Evolutionary conservation across 92 coral and sea anemone genomes (phyloP).

Genomic region (Meandrina meandrites): DNA sequence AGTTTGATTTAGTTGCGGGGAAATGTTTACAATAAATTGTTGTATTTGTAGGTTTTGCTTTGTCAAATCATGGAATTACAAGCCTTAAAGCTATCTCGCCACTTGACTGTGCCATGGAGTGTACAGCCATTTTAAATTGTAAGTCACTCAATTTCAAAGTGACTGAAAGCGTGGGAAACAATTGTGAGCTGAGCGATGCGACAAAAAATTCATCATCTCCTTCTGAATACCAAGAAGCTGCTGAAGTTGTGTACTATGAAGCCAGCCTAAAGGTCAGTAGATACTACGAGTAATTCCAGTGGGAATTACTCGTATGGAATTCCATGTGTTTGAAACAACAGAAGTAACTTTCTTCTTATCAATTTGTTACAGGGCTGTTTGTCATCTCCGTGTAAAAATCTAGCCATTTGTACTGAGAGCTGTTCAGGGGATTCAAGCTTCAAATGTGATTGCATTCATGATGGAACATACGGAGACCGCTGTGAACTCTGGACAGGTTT

Average conservation of each 20-base stretch:
- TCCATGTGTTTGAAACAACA: no score
- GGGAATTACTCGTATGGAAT: no score
- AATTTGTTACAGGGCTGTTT: no score
- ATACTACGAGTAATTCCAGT: background rate
- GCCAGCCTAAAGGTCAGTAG: constrained; percentile 1
- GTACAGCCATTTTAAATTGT: background rate
- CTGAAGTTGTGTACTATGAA: background rate
- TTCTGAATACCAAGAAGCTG: background rate
- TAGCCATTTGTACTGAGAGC: no score
- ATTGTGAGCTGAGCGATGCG: constrained; percentile 3
- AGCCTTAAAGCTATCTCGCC: background rate
- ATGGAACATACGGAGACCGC: no score
- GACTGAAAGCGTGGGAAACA: background rate
- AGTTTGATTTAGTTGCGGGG: background rate
- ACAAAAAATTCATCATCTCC: background rate
- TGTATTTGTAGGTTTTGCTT: background rate
- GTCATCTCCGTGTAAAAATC: no score
- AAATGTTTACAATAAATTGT: background rate
- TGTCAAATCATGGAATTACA: background rate
- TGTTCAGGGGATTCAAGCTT: no score
- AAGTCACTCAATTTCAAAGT: background rate
- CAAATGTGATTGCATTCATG: no score
- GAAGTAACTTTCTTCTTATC: no score
- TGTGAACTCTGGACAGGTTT: no score
- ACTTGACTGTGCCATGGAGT: constrained; percentile 1